phyloP scores from a whole-genome alignment of 2,888 invertebrate species.

The Hololepta plana region DNA sequence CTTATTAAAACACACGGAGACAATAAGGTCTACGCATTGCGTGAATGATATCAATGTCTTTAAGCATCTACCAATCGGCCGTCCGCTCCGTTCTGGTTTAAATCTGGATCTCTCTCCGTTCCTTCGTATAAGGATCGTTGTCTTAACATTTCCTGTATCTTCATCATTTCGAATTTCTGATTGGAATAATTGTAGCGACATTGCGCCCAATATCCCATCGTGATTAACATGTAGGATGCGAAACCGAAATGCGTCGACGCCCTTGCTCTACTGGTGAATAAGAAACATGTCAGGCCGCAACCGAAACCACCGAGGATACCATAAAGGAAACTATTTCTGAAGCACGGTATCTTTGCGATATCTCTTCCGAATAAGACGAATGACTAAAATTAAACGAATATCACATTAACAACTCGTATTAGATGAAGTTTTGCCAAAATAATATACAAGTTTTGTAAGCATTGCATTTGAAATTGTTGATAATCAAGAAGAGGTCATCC shows the following conservation, averaged over 20 bases:
- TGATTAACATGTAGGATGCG: constrained; percentile 42
- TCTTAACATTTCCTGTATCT: constrained; percentile 41
- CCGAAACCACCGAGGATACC: constrained; percentile 54
- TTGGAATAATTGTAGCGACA: constrained; percentile 53
- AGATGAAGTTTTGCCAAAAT: too few relatives aligned
- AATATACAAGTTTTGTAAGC: too few relatives aligned
- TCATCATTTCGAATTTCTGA: constrained; percentile 42
- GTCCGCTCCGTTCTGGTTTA: too few relatives aligned
- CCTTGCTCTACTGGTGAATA: constrained; percentile 51
- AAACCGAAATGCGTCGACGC: constrained; percentile 47
- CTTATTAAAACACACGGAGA: too few relatives aligned
- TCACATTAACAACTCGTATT: too few relatives aligned
- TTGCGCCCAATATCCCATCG: constrained; percentile 48
- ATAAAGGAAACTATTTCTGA: constrained; percentile 56
- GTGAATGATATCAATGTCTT: too few relatives aligned
- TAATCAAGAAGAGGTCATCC: too few relatives aligned
- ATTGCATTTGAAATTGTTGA: too few relatives aligned
- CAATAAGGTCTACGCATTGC: too few relatives aligned
- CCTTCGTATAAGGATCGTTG: constrained; percentile 44
- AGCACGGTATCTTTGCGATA: constrained; percentile 60
- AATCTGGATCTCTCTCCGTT: constrained; percentile 36
- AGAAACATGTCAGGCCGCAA: constrained; percentile 46
- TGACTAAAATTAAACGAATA: too few relatives aligned
- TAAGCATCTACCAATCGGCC: too few relatives aligned
- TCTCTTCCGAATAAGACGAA: constrained; percentile 51